Conservation (phyloP, 2,888 invertebrate species). For the Drosophila pseudotalamancana region DNA sequence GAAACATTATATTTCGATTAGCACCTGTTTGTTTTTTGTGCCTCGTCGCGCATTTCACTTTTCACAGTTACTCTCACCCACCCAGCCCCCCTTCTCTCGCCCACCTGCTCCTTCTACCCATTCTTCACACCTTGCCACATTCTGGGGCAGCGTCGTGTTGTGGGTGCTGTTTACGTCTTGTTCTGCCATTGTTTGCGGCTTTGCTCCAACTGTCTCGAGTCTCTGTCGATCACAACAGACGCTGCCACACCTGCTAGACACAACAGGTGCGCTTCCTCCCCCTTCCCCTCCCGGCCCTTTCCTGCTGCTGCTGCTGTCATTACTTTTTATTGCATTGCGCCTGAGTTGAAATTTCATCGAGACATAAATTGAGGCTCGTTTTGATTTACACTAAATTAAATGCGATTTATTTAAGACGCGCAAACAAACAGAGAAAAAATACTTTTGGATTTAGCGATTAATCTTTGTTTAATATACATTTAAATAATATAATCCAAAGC, state of each 20-base stretch:
- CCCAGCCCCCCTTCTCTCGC: background rate
- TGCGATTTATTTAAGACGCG: slow-evolving; percentile 59
- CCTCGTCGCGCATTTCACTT: slow-evolving; percentile 36
- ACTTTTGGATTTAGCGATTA: background rate
- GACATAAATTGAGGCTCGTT: slow-evolving; percentile 54
- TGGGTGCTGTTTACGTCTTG: slow-evolving; percentile 33
- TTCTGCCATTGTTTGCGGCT: slow-evolving; percentile 44
- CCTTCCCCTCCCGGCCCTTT: background rate
- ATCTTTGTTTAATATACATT: background rate
- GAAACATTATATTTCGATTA: slow-evolving; percentile 81
- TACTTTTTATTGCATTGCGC: slow-evolving; percentile 56
- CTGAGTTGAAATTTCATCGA: slow-evolving; percentile 57
- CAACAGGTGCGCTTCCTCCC: slow-evolving; percentile 63
- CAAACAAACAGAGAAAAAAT: slow-evolving; percentile 19
- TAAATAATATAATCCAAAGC: background rate
- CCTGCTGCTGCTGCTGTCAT: slow-evolving; percentile 5
- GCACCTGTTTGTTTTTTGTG: slow-evolving; percentile 73
- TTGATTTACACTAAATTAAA: slow-evolving; percentile 77
- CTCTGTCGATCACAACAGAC: slow-evolving; percentile 44
- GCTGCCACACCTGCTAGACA: slow-evolving; percentile 40
- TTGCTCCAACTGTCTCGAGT: slow-evolving; percentile 27
- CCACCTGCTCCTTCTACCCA: background rate
- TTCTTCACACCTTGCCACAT: background rate
- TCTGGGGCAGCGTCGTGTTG: background rate
- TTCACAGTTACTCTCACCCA: slow-evolving; percentile 10